These are phyloP conservation scores for Abrostola triplasia DNA, from an alignment of 2,888 invertebrate species.

Conservation along the genomic window DNA sequence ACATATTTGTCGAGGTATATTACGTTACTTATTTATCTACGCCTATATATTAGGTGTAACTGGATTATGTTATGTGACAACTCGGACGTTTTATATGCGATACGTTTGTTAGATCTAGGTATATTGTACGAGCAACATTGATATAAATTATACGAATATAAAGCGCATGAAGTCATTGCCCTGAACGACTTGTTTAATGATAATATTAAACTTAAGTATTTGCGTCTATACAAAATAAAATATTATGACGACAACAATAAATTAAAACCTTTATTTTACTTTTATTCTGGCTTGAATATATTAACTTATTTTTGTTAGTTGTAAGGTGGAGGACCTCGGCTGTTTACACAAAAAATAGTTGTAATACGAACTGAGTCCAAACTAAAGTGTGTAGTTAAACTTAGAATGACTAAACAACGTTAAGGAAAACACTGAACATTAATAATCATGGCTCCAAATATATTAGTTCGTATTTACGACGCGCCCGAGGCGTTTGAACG, in stretches of 20 bases:
- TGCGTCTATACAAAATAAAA: slow-evolving; percentile 1
- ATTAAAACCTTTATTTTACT: slow-evolving; percentile 21
- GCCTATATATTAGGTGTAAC: slow-evolving; percentile 32
- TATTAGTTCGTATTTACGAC: slow-evolving; percentile 48
- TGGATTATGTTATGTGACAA: slow-evolving; percentile 32
- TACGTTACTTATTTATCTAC: slow-evolving; percentile 52
- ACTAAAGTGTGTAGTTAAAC: slow-evolving; percentile 11
- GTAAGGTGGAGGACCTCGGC: slow-evolving; percentile 30
- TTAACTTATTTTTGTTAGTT: slow-evolving; percentile 20
- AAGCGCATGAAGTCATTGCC: too few species aligned
- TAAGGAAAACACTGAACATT: slow-evolving; percentile 16
- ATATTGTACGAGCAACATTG: neutral
- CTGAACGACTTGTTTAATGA: neutral
- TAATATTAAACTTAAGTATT: neutral
- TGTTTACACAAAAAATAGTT: slow-evolving; percentile 16
- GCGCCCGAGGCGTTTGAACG: slow-evolving; percentile 45
- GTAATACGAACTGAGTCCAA: slow-evolving; percentile 23
- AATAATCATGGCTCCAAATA: slow-evolving; percentile 22
- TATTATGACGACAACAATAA: slow-evolving; percentile 1
- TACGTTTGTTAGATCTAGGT: slow-evolving; percentile 4
- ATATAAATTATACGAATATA: too few species aligned
- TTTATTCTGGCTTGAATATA: slow-evolving; percentile 27
- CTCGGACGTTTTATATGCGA: slow-evolving; percentile 22
- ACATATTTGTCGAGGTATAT: slow-evolving; percentile 57
- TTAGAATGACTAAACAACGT: slow-evolving; percentile 10